Evolutionary conservation across 1,140 invertebrate species (phyloP).

Genomic region (Rhopalosiphum padi): DNA sequence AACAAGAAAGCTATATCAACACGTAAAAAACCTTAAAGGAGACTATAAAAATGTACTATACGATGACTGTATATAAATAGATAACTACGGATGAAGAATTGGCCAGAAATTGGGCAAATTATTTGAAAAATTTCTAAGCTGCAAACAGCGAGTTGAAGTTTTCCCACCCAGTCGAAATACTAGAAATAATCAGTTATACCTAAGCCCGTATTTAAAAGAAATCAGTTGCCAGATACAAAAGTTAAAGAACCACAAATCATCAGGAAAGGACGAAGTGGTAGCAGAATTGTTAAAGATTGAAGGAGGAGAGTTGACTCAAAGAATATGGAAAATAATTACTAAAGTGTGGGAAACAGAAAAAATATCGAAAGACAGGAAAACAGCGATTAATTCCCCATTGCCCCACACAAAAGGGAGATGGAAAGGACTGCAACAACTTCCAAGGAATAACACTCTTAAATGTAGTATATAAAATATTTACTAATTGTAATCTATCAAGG

Average conservation of each 20-base stretch:
- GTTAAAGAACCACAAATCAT: neutral
- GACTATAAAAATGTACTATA: too few species aligned
- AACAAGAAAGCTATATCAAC: too few species aligned
- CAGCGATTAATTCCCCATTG: too few species aligned
- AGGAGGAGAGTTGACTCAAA: neutral
- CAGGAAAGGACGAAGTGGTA: neutral
- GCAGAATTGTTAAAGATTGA: neutral
- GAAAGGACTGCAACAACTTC: neutral
- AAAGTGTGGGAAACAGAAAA: too few species aligned
- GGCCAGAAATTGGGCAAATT: too few species aligned
- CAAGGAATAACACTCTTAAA: neutral
- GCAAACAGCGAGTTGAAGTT: too few species aligned
- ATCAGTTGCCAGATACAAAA: neutral
- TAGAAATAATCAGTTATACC: neutral
- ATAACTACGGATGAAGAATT: too few species aligned
- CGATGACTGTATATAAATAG: too few species aligned
- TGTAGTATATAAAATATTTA: constrained; percentile 28
- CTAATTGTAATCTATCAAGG: constrained; percentile 17
- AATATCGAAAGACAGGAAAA: too few species aligned
- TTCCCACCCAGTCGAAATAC: too few species aligned
- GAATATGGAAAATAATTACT: neutral
- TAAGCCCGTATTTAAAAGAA: neutral
- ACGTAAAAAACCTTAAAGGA: too few species aligned
- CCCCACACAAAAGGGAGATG: neutral
- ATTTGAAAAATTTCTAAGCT: too few species aligned